Evolutionary conservation across 2,797 vertebrate species (phyloP).

Genomic region (Eutrigla gurnardus): DNA sequence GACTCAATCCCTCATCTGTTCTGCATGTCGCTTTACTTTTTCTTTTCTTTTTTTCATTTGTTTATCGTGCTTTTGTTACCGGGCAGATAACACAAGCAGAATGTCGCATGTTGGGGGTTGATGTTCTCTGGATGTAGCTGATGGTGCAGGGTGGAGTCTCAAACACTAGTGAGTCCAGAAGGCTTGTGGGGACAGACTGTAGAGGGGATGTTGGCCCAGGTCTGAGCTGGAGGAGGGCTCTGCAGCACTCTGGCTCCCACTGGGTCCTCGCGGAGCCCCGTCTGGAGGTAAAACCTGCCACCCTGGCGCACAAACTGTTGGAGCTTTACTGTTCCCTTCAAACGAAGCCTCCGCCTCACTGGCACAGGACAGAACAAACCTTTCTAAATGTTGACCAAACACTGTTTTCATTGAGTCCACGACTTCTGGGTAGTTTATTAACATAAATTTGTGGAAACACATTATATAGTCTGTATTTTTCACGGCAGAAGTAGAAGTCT

Average conservation of each 20-base stretch:
- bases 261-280: conserved; percentile 77
- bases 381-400: conserved; percentile 39
- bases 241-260: conserved; percentile 67
- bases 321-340: conserved; percentile 75
- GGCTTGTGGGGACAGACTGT: conserved; percentile 54
- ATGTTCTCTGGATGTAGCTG: conserved; percentile 21
- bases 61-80: conserved; percentile 23
- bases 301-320: conserved; percentile 71
- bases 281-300: conserved; percentile 81
- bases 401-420: conserved; percentile 29
- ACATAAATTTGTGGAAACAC: background rate
- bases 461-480: background rate
- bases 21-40: conserved; percentile 49
- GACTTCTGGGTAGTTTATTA: conserved; percentile 3
- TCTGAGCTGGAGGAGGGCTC: conserved; percentile 63
- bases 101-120: conserved; percentile 11
- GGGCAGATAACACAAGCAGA: conserved; percentile 17
- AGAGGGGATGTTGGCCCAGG: conserved; percentile 55
- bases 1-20: conserved; percentile 51
- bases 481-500: no score
- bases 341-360: conserved; percentile 37
- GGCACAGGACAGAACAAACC: conserved; percentile 38
- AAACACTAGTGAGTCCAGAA: conserved; percentile 34
- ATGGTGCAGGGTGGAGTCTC: conserved; percentile 29
- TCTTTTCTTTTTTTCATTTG: conserved; percentile 29